phyloP scores from a whole-genome alignment of 1,140 invertebrate genomes.

The Branchinecta lindahli region DNA sequence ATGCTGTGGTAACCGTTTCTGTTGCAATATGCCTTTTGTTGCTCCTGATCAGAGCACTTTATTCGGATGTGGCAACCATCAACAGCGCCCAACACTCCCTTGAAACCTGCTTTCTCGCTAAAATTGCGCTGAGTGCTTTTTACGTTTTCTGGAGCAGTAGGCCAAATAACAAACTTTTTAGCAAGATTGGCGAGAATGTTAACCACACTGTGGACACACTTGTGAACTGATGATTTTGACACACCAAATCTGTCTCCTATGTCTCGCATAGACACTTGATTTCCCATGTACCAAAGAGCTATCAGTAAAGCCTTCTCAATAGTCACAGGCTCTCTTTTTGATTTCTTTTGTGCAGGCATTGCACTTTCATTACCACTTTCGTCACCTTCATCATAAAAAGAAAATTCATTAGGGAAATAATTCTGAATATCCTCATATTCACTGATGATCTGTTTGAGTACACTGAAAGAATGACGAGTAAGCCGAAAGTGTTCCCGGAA shows the following conservation, averaged over 20 bases:
- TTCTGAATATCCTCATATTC: too few species aligned
- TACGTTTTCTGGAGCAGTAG: neutral
- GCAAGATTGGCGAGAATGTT: neutral
- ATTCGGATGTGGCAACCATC: neutral
- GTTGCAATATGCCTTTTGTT: neutral
- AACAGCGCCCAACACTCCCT: neutral
- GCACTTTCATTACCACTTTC: too few species aligned
- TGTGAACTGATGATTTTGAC: neutral
- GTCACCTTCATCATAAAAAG: too few species aligned
- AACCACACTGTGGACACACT: neutral
- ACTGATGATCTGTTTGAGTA: too few species aligned
- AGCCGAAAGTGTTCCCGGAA: too few species aligned
- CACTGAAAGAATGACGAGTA: too few species aligned
- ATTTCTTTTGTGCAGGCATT: too few species aligned
- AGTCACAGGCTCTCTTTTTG: too few species aligned
- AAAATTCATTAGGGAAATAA: too few species aligned
- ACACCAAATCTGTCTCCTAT: neutral
- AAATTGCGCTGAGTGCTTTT: neutral
- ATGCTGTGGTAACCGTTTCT: neutral
- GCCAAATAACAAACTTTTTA: neutral
- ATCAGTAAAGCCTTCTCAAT: too few species aligned
- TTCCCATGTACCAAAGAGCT: neutral
- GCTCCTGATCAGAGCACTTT: neutral
- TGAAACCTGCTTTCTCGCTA: neutral
- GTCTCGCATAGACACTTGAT: neutral